Evolutionary conservation across 2,113 vertebrate species (phyloP).

Genomic region (Epinephelus lanceolatus): DNA sequence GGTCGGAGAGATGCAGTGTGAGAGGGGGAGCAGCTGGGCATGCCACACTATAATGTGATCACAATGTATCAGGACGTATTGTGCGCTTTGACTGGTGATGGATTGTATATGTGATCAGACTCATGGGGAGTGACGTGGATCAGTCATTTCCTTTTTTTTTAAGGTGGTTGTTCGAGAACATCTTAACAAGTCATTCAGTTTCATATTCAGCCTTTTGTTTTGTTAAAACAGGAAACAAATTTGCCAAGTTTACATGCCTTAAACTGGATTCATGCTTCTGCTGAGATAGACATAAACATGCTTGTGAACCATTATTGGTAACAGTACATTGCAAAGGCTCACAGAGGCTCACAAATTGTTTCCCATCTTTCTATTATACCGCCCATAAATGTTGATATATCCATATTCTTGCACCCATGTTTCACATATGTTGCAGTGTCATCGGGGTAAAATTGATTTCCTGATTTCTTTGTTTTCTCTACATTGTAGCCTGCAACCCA

Average conservation of each 20-base stretch:
- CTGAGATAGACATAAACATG: background rate
- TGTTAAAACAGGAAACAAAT: background rate
- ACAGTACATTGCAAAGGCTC: background rate
- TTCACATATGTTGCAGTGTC: background rate
- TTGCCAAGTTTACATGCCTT: background rate
- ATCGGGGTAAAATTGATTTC: background rate
- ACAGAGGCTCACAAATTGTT: background rate
- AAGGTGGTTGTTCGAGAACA: background rate
- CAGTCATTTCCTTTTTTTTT: background rate
- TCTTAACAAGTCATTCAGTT: background rate
- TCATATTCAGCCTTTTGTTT: background rate
- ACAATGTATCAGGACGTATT: slow-evolving; percentile 33
- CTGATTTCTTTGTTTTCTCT: background rate
- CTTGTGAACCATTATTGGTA: background rate
- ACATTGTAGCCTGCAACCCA: background rate
- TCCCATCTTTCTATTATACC: background rate
- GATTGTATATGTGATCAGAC: background rate
- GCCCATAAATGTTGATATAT: background rate
- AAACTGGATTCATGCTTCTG: background rate
- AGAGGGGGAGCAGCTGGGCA: slow-evolving; percentile 69
- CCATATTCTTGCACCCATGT: background rate
- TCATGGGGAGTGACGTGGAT: background rate
- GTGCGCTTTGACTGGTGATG: slow-evolving; percentile 16
- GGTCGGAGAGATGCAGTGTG: slow-evolving; percentile 48
- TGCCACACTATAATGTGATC: slow-evolving; percentile 56